Evolutionary conservation across 2,888 invertebrate genomes (phyloP), one percentile per base, ranked within the genome.

Genomic region (Schrankia costaestrigalis): DNA sequence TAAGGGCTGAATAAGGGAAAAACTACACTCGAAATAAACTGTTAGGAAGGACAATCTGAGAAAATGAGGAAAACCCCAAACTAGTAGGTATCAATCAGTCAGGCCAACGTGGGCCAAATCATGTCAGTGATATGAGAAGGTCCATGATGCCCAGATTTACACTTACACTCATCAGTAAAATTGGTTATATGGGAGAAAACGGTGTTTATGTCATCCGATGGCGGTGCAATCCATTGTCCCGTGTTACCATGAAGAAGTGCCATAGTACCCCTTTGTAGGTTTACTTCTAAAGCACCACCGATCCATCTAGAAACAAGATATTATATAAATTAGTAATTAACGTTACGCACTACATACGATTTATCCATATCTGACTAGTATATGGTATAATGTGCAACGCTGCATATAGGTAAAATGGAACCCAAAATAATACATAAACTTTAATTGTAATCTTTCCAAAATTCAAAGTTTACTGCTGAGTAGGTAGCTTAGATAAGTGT

Each of bases 181-280:
- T 88, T 85, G 21, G 60, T 58, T 1, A 91, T 63, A 23, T 73
- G 56, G 2, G 66, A 50, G 46, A 76, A 87, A 9, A 83, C 56
- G 0, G 70, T 65, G 5, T 91, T 87, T 8, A 91, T 71, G 58
- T 91, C 91, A 27, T 84, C 71, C 0, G 90, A 89, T 1, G 90
- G 83, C 28, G 90, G 90, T 8, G 89, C 86, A 23, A 93, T 75
- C 90, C 90, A 91, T 11, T 76, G 63, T 10, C 91, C 93, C 0
- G 88, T 90, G 60, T 89, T 88, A 0, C 93, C 92, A 49, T 93
- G 91, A 14, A 93, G 73, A 13, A 93, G 68, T 1, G 90, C 90
- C 40, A 93, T 69, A 26, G 88, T 86, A 35, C 92, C 92, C 1
- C 73, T 65, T 29, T 91, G 90, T 50, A 89, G 82, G 50, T 80